phyloP scores from a whole-genome alignment of 2,888 invertebrate species.

The Limenitis camilla region DNA sequence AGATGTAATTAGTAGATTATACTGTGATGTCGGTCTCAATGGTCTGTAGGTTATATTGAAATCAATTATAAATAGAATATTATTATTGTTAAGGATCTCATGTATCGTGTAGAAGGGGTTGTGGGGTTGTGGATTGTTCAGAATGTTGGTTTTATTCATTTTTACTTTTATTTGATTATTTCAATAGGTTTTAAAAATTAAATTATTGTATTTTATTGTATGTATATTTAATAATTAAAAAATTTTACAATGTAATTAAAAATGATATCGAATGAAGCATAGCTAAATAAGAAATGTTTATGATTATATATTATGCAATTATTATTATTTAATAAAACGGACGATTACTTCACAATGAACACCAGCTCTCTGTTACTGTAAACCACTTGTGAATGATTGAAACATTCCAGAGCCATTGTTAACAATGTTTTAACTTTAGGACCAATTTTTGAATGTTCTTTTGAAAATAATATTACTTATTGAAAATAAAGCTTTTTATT shows the following conservation, averaged over 20 bases:
- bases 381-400: constrained; percentile 58
- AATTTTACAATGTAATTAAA: constrained; percentile 16
- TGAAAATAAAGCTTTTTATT: constrained; percentile 43
- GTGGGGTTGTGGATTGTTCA: constrained; percentile 63
- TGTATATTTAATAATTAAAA: too few species aligned
- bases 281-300: constrained; percentile 23
- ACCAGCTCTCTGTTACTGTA: constrained; percentile 57
- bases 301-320: constrained; percentile 22
- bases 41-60: constrained; percentile 67
- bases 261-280: constrained; percentile 23
- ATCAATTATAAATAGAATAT: constrained; percentile 69
- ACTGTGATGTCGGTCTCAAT: constrained; percentile 73
- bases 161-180: constrained; percentile 11
- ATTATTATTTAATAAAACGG: constrained; percentile 18
- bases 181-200: constrained; percentile 18
- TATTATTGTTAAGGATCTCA: constrained; percentile 74
- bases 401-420: constrained; percentile 75
- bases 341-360: constrained; percentile 23
- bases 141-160: constrained; percentile 52
- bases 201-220: constrained; percentile 18
- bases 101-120: constrained; percentile 63
- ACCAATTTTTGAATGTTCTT: constrained; percentile 75
- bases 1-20: constrained; percentile 66
- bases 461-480: constrained; percentile 75
- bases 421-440: constrained; percentile 74